phyloP scores from a whole-genome alignment of 2,888 invertebrate species.

The Leucozona laternaria region DNA sequence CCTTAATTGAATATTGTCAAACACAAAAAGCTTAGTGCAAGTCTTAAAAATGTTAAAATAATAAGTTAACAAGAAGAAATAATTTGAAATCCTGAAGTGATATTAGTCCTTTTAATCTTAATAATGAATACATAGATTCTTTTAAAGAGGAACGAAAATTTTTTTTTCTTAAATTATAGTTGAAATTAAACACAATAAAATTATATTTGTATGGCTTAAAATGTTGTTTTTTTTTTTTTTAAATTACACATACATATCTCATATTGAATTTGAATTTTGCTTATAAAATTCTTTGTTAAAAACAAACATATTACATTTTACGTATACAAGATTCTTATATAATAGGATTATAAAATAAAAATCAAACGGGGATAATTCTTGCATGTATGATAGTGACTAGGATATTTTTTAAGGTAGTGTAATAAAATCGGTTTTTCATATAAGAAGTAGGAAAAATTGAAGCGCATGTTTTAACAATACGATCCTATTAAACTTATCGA shows the following conservation, averaged over 20 bases:
- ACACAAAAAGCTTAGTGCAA: no score
- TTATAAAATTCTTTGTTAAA: conserved; percentile 4
- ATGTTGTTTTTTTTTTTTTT: conserved; percentile 15
- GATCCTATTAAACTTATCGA: conserved; percentile 88
- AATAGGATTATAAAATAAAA: conserved; percentile 13
- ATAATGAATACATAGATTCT: background rate
- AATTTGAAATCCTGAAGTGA: background rate
- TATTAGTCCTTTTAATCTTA: no score
- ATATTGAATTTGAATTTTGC: background rate
- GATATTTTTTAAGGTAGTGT: conserved; percentile 54
- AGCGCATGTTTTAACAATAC: conserved; percentile 85
- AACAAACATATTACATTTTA: conserved; percentile 2
- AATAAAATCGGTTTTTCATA: conserved; percentile 51
- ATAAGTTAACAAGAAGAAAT: no score
- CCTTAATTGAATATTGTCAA: no score
- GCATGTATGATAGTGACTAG: conserved; percentile 70
- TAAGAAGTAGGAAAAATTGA: conserved; percentile 38
- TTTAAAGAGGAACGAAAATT: background rate
- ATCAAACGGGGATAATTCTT: conserved; percentile 46
- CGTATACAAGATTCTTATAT: conserved; percentile 34
- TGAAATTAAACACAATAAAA: background rate
- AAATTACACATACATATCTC: background rate
- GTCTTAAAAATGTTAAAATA: no score
- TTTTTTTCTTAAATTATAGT: background rate
- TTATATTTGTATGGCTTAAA: conserved; percentile 12